Evolutionary conservation across 2,113 vertebrate species (phyloP).

Genomic region (Stictonetta naevosa): DNA sequence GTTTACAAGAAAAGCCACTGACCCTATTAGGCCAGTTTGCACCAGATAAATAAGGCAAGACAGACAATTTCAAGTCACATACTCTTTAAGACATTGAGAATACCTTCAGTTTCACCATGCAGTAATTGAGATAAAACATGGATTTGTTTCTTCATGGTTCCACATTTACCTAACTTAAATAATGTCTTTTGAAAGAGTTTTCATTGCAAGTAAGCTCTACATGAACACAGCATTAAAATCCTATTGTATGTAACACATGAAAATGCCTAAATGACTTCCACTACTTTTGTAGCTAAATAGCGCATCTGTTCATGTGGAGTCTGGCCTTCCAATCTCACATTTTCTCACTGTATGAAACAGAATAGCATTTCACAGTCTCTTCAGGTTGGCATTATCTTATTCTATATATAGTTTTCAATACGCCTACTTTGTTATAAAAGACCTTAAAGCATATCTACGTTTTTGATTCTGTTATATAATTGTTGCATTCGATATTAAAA

Average conservation of each 20-base stretch:
- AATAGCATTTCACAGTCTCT: background rate
- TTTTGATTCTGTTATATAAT: background rate
- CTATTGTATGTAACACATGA: background rate
- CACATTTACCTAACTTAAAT: conserved; percentile 40
- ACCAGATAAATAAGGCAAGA: conserved; percentile 68
- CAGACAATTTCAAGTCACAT: conserved; percentile 70
- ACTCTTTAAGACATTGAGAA: conserved; percentile 61
- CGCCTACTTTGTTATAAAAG: background rate
- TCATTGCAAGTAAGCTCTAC: background rate
- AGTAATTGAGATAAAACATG: conserved; percentile 72
- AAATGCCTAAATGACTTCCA: background rate
- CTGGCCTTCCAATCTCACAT: background rate
- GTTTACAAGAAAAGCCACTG: conserved; percentile 73
- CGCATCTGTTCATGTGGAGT: background rate
- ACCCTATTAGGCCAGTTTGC: conserved; percentile 60
- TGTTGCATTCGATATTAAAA: background rate
- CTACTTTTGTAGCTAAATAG: background rate
- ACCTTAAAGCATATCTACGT: background rate
- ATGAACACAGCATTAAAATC: background rate
- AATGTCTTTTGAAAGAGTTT: conserved; percentile 25
- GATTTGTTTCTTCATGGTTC: conserved; percentile 62
- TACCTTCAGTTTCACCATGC: conserved; percentile 73
- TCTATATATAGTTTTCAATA: background rate
- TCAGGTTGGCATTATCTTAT: background rate
- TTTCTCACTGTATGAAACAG: background rate